A percentile compares a stretch with the other conserved stretches of the same genome.
phyloP scores from a whole-genome alignment of 2,888 invertebrate genomes.

The Hofmannophila pseudospretella region DNA sequence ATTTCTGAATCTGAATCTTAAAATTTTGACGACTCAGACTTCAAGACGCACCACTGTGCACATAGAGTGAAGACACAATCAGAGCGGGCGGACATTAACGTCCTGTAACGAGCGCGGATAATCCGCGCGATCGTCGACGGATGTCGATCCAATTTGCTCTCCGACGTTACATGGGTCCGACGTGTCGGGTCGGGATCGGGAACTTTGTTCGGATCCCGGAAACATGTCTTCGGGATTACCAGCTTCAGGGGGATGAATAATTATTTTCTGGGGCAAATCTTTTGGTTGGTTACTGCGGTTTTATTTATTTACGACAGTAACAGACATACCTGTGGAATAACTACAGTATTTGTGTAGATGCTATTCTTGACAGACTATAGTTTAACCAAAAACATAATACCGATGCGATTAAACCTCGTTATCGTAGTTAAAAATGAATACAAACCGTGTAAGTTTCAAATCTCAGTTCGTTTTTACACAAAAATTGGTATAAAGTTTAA shows the following conservation, averaged over 20 bases:
- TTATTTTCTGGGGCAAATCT: not conserved
- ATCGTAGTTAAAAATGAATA: too few relatives aligned
- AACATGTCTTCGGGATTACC: constrained; percentile 1
- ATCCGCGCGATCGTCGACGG: constrained; percentile 9
- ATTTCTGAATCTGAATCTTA: not conserved
- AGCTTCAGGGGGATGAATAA: not conserved
- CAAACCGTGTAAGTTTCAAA: too few relatives aligned
- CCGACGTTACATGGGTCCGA: constrained; percentile 9
- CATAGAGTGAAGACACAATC: constrained; percentile 13
- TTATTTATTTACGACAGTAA: too few relatives aligned
- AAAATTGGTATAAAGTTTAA: too few relatives aligned
- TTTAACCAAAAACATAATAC: too few relatives aligned
- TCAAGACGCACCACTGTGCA: constrained; percentile 4
- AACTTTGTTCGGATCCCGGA: constrained; percentile 1
- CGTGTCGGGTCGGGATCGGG: too few relatives aligned
- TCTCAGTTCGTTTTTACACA: too few relatives aligned
- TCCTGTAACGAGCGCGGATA: constrained; percentile 8
- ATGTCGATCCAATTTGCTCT: constrained; percentile 13
- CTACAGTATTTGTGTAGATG: too few relatives aligned
- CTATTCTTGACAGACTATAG: too few relatives aligned
- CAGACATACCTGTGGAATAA: too few relatives aligned
- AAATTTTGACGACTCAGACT: not conserved
- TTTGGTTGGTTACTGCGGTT: too few relatives aligned
- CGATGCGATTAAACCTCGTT: too few relatives aligned
- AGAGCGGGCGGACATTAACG: constrained; percentile 11